Base-by-base conservation (phyloP, 2,888 invertebrate species). In the Acleris literana region DNA sequence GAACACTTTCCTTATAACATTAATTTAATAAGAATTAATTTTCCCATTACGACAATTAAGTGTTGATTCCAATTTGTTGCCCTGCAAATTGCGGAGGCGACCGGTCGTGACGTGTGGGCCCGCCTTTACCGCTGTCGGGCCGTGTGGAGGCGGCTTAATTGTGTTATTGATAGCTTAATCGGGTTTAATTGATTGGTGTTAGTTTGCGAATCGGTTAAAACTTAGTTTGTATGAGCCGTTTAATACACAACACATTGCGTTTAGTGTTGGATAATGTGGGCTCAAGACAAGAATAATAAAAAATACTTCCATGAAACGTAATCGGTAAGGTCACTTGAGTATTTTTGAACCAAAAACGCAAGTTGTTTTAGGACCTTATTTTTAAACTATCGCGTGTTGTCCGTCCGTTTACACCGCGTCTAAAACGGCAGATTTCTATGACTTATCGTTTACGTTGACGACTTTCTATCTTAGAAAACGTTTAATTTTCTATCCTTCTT, bases 81-180 rank as follows among this genome's bases (percentile, higher is more conserved):
- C 55, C 43, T 51, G 59, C 55, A 64, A 64, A 64, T 60, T 18
- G 55, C 51, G 29, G 20, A 20, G 54, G 52, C 51, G 39, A 55
- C 29, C 63, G 57, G 49, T 56, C 33, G 55, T 22, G 60, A 65
- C 65, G 60, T 65, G 64, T 60, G 46, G 44, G n/a, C 22, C 65
- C 65, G 65, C 65, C 60, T 61, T 65, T 65, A 65, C 53, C 29
- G 60, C 25, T 55, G 64, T 64, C 55, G 49, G 60, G 16, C 6
- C 54, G 49, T 60, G 64, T 55, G 43, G 57, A 48, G 20, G 48
- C 33, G 48, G 60, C 64, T 49, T 64, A 60, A 64, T 55, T 55
- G 55, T 43, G 43, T 55, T 64, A 60, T 49, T 64, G 64, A 64
- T 64, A 29, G 64, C 18, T 20, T 33, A 20, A 51, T 54, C 33